Evolutionary conservation across 2,797 vertebrate genomes (phyloP).

Genomic region (Bufotes viridis): DNA sequence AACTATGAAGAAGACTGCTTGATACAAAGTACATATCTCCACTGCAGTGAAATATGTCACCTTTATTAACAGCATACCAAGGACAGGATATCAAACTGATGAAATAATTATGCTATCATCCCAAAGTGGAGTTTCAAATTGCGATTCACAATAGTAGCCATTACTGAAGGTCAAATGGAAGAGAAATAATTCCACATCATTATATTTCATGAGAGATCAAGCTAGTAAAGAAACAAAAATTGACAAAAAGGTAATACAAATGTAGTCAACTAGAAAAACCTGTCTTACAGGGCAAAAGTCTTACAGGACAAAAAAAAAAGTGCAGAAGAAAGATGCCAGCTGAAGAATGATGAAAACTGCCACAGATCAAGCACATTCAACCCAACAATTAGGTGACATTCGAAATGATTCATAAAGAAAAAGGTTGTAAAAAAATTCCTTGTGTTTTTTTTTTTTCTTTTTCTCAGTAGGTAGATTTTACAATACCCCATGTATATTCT

Average conservation of each 20-base stretch:
- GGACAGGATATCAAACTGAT: slow-evolving; percentile 20
- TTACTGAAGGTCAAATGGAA: slow-evolving; percentile 10
- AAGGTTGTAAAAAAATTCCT: background rate
- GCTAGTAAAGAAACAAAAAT: background rate
- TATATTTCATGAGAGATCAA: slow-evolving; percentile 14
- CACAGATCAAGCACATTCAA: background rate
- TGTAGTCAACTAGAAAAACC: background rate
- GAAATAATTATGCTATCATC: slow-evolving; percentile 28
- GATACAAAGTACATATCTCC: background rate
- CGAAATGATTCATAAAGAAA: background rate
- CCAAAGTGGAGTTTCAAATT: slow-evolving; percentile 25
- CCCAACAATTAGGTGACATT: background rate
- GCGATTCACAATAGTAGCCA: slow-evolving; percentile 16
- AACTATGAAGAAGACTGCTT: background rate
- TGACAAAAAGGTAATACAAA: slow-evolving; percentile 5
- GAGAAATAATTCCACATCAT: slow-evolving; percentile 1
- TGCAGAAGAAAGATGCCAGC: background rate
- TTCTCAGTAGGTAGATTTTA: no score
- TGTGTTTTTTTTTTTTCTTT: background rate
- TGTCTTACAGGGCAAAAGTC: background rate
- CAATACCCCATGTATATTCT: no score
- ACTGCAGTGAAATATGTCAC: slow-evolving; percentile 25
- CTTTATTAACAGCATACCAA: slow-evolving; percentile 12
- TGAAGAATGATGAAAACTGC: background rate
- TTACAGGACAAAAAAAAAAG: background rate